These are phyloP conservation scores for Glaucopsyche alexis DNA, from an alignment of 2,888 invertebrate species.

Conservation along the genomic window DNA sequence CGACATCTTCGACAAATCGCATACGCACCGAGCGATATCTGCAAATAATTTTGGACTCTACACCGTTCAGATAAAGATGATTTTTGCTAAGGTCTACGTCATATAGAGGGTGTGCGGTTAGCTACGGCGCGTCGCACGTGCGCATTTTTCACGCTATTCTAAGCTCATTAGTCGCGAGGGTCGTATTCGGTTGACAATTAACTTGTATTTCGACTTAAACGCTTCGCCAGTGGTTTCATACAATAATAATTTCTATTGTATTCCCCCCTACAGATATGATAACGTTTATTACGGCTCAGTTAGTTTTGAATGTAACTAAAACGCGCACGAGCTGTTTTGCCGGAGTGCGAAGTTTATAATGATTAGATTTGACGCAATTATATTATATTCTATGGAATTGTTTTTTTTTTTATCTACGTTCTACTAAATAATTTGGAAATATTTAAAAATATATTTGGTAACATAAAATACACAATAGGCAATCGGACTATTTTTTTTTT, in stretches of 20 bases:
- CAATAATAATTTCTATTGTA: conserved; percentile 6
- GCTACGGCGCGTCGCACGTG: conserved; percentile 41
- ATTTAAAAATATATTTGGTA: no score
- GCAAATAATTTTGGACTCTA: neutral
- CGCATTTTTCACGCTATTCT: conserved; percentile 34
- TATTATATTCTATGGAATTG: neutral
- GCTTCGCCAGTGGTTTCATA: conserved; percentile 11
- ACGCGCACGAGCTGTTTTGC: neutral
- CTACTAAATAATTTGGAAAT: no score
- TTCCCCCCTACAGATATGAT: neutral
- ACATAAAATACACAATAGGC: no score
- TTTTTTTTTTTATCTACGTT: no score
- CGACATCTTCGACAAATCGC: neutral
- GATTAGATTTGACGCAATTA: neutral
- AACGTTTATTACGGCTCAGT: neutral
- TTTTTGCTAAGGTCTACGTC: neutral
- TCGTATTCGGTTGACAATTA: conserved; percentile 33
- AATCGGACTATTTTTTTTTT: no score
- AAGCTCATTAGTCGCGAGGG: conserved; percentile 40
- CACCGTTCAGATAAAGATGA: neutral
- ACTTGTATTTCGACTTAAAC: conserved; percentile 20
- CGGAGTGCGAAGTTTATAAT: neutral
- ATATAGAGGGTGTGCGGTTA: conserved; percentile 41
- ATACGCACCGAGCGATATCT: neutral
- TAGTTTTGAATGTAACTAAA: neutral